Evolutionary conservation across 2,888 invertebrate species (phyloP), one percentile per base, ranked within the genome.

Genomic region (Dryococelus australis): DNA sequence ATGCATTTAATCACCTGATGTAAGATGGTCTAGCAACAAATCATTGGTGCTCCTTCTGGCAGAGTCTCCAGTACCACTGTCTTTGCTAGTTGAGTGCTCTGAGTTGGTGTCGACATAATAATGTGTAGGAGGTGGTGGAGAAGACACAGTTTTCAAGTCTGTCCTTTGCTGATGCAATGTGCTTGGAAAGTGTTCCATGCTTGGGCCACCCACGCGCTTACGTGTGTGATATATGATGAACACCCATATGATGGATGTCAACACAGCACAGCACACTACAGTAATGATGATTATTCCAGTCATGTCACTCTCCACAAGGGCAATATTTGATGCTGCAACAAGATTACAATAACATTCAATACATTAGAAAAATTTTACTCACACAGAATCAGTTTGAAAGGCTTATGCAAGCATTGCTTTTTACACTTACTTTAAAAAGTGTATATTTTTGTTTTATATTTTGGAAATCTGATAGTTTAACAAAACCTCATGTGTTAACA

Each of bases 191-290:
- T 79, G 86, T 27, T 84, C 85, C 24, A 87, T 86, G 28, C 87
- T 83, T 80, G 87, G 92, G 88, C 93, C 92, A 85, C 94, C 93
- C 92, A 94, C 93, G 53, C 95, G 94, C 92, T 96, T 95, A 89
- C 97, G 94, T 8, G 97, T 97, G 91, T 97, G 96, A 92, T 97
- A 97, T 90, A 98, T 97, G 89, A 98, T 97, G 87, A 97, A 96
- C 85, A 98, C 97, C 98, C 98, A 98, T 86, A 98, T 95, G 26
- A 97, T 94, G 0, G 98, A 97, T 12, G 98, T 98, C n/a, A 96
- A 96, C 26, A 98, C 97, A 86, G 98, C 96, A 93, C 98, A 97
- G 92, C 97, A 97, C 80, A 98, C 97, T 0, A 97, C 96, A 6
- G 97, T 97, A 90, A 98, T 97, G 91, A 98, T 95, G 90, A 98